These are phyloP conservation scores for Tenthredo amoena DNA, from an alignment of 2,888 invertebrate genomes.

Conservation along the genomic window DNA sequence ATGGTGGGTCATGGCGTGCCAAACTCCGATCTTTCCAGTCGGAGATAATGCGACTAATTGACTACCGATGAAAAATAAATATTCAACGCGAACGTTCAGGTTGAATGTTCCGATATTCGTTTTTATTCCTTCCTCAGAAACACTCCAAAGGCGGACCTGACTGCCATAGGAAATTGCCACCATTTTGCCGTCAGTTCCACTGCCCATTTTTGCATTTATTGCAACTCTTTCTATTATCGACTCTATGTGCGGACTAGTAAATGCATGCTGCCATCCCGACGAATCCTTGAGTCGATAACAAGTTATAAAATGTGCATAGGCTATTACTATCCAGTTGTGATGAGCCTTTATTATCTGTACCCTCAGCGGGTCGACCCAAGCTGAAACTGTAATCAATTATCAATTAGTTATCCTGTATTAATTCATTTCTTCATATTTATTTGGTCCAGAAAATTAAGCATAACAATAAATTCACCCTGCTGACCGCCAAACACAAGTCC, in stretches of 20 bases:
- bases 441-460: not conserved
- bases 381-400: slow-evolving; percentile 79
- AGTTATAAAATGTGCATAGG: slow-evolving; percentile 96
- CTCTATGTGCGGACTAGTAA: slow-evolving; percentile 95
- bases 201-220: slow-evolving; percentile 86
- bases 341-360: slow-evolving; percentile 97
- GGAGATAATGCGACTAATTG: slow-evolving; percentile 97
- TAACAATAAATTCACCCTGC: slow-evolving; percentile 72
- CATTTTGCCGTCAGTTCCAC: slow-evolving; percentile 84
- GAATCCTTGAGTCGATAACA: slow-evolving; percentile 97
- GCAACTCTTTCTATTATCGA: slow-evolving; percentile 94
- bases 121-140: slow-evolving; percentile 87
- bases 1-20: slow-evolving; percentile 99
- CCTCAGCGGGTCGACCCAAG: slow-evolving; percentile 91
- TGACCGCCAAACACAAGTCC: slow-evolving; percentile 85
- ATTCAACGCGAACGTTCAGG: slow-evolving; percentile 95
- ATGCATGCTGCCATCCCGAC: slow-evolving; percentile 97
- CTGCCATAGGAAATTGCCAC: slow-evolving; percentile 90
- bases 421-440: slow-evolving; percentile 17
- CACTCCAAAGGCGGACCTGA: slow-evolving; percentile 89
- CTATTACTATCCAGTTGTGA: slow-evolving; percentile 98
- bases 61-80: slow-evolving; percentile 98
- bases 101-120: slow-evolving; percentile 92
- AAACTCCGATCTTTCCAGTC: slow-evolving; percentile 97
- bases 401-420: slow-evolving; percentile 15